Base-by-base conservation (phyloP, 2,888 invertebrate genomes). In the Sepioteuthis lessoniana region DNA sequence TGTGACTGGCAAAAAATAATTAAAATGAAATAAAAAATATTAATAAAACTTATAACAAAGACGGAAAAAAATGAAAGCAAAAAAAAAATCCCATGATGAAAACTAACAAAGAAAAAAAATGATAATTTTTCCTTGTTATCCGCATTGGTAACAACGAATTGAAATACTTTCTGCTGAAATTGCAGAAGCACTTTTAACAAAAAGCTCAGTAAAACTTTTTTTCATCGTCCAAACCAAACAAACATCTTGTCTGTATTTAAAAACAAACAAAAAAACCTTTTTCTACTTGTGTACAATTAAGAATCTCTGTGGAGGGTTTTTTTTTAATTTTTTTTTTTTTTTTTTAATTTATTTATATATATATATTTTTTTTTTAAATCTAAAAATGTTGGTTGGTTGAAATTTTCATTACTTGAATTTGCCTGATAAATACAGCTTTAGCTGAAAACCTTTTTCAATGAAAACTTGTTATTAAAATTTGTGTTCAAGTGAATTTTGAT, bases 191-290 rank as follows among this genome's bases (percentile, higher is more conserved):
- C 76, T 76, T 76, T 76, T 35, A 76, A 76, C n/a, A 10, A n/a
- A 76, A 76, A 76, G 76, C 76, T 76, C 76, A 76, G 76, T 76
- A 76, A 76, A 76, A n/a, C 76, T 76, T 76, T 76, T 76, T 76
- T 76, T 76, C n/a, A 76, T 76, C 76, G 76, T 76, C 76, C 76
- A 76, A 76, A n/a, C n/a, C n/a, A n/a, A 76, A n/a, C 35, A 76
- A 76, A 76, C 76, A 76, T 13, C 8, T n/a, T 76, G 76, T 76
- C 76, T 76, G 76, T 76, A 76, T 76, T 76, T 16, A 35, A 76
- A 76, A 31, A 8, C 25, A n/a, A n/a, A 76, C n/a, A 76, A 35
- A 35, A 76, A 76, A 76, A 76, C 1, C n/a, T 76, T 76, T 76
- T 76, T 76, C n/a, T 76, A 76, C 76, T n/a, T 13, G 0, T 76